Base-by-base conservation (phyloP, 1,140 invertebrate species). In the Leptestheria dahalacensis region DNA sequence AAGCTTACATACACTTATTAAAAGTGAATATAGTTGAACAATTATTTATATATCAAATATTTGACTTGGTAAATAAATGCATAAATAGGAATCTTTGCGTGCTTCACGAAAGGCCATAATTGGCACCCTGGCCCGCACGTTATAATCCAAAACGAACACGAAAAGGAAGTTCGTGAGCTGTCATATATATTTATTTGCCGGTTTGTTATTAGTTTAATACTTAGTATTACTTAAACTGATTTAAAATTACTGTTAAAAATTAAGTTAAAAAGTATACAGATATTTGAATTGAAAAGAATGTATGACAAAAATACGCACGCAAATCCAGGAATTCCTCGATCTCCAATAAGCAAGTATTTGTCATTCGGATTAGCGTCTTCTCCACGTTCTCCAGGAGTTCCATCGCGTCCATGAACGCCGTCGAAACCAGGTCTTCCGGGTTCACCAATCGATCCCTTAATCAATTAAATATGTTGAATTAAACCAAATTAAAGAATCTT, bases 241-340 rank as follows among this genome's bases (percentile, higher is more conserved):
- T 41, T 41, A 41, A 41, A 9, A 41, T 52, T 52, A 52, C 50
- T 1, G 15, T 52, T 23, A 4, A 23, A 52, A 21, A 52, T 52
- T 52, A n/a, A 23, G 50, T 23, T 23, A 21, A n/a, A n/a, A n/a
- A n/a, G n/a, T n/a, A n/a, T n/a, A n/a, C n/a, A n/a, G n/a, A n/a
- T n/a, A n/a, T n/a, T n/a, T n/a, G n/a, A n/a, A 52, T 15, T 25
- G 25, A n/a, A 12, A 52, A 52, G 24, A n/a, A 23, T 23, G 3
- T 48, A 1, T 18, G 10, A 25, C n/a, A 50, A n/a, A 24, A n/a
- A 29, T 10, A 52, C 50, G 20, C 52, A 60, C 58, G 47, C 23
- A 6, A 51, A 33, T 23, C 58, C 58, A n/a, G 25, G 6, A 1
- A n/a, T 63, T 28, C 69, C 67, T 57, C 66, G 67, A 59, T 65